Evolutionary conservation across 2,113 vertebrate genomes (phyloP).

Genomic region (Cyphomyrus plagiostoma): DNA sequence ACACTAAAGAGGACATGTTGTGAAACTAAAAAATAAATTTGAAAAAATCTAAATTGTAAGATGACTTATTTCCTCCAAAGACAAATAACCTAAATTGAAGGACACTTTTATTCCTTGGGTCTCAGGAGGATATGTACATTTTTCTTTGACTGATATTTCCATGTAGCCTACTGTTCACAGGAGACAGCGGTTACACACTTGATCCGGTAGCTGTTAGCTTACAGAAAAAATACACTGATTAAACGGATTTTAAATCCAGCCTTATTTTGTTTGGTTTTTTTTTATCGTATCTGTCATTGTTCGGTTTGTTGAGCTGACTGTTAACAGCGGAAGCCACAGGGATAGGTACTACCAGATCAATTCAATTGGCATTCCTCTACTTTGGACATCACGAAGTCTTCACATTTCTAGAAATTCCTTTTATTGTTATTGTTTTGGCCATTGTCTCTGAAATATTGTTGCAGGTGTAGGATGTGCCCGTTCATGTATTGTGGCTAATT

Average conservation of each 20-base stretch:
- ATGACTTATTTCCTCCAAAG: no score
- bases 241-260: background rate
- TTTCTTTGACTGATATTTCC: background rate
- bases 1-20: no score
- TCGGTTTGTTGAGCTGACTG: background rate
- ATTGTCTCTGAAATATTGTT: background rate
- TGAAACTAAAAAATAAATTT: no score
- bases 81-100: no score
- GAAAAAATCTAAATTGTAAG: no score
- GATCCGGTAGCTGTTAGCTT: background rate
- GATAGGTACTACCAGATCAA: no score
- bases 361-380: background rate
- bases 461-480: background rate
- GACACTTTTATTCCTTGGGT: no score
- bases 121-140: background rate
- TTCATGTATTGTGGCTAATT: background rate
- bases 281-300: background rate
- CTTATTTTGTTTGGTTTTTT: background rate
- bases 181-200: background rate
- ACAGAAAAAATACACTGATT: background rate
- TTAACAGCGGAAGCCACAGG: background rate
- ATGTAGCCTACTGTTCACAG: background rate
- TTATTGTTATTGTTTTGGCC: background rate
- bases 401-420: background rate
- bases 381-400: background rate